These are phyloP conservation scores for Operophtera brumata DNA, from an alignment of 2,888 invertebrate species.

Conservation along the genomic window DNA sequence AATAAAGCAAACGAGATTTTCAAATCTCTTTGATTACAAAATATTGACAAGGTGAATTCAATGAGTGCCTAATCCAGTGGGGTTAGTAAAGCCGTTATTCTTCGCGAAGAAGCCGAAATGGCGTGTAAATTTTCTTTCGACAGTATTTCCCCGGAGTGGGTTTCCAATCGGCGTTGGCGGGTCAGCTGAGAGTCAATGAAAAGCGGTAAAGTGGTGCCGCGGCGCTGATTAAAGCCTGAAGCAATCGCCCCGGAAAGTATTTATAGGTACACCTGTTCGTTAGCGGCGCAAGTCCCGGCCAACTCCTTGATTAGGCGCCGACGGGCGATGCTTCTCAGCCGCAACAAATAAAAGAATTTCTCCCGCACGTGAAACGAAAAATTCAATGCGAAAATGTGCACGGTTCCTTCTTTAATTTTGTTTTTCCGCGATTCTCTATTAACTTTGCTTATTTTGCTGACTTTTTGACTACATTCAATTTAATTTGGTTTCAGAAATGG, in stretches of 20 bases:
- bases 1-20: background rate
- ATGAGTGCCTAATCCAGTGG: slow-evolving; percentile 21
- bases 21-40: slow-evolving; percentile 7
- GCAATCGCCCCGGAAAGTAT: slow-evolving; percentile 79
- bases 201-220: slow-evolving; percentile 76
- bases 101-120: slow-evolving; percentile 51
- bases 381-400: slow-evolving; percentile 48
- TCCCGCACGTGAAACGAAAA: slow-evolving; percentile 61
- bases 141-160: slow-evolving; percentile 66
- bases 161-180: slow-evolving; percentile 73
- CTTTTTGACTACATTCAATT: background rate
- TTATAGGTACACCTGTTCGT: slow-evolving; percentile 81
- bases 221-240: slow-evolving; percentile 79
- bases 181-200: slow-evolving; percentile 78
- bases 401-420: slow-evolving; percentile 25
- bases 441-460: slow-evolving; percentile 3
- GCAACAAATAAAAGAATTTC: slow-evolving; percentile 75
- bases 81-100: slow-evolving; percentile 43
- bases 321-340: slow-evolving; percentile 72
- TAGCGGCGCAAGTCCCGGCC: slow-evolving; percentile 74
- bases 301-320: slow-evolving; percentile 80
- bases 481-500: slow-evolving; percentile 1
- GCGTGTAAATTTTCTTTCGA: slow-evolving; percentile 64
- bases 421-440: slow-evolving; percentile 23
- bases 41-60: slow-evolving; percentile 14